Base-by-base conservation (phyloP, 2,113 vertebrate genomes). In the Gobius niger region DNA sequence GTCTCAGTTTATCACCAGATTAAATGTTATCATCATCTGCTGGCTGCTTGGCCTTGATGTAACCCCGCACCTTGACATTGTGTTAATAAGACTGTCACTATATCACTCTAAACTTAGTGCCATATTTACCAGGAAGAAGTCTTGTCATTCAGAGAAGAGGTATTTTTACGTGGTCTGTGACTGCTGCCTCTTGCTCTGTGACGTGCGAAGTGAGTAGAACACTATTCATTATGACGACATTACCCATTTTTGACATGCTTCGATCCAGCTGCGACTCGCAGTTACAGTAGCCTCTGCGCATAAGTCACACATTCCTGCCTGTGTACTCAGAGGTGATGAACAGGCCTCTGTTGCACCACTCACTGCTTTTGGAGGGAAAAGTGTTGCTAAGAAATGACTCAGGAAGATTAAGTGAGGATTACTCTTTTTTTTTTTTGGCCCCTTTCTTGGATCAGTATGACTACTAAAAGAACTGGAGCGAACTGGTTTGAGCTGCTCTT, bases 251-350 rank as follows among this genome's bases (percentile, higher is more conserved):
- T 15, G 40, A 60, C n/a, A 9, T 42, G 15, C 40, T 60, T n/a
- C 5, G 9, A 42, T 44, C 52, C 47, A 54, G 19, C 7, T 67
- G 44, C 34, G 15, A n/a, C 40, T 42, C n/a, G 8, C 61, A 67
- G 53, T 34, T 34, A 34, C 24, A 34, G 24, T 34, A 34, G 24
- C 24, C 24, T 34, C 24, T 34, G 24, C 24, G 47, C 73, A 62
- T 77, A 79, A 47, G 81, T 82, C 57, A 87, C 75, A 65, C 85
- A 90, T 92, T 91, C 85, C 83, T 82, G n/a, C 52, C 73, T 60
- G 77, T 76, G 81, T 77, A 60, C 84, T 80, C 76, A 64, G 68
- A 68, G 67, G 73, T 16, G 62, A 70, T 68, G 65, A 70, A 63
- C 16, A 9, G 1, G 24, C 60, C 49, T 65, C 64, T 67, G 62